Percentiles rank a stretch among this genome's conserved stretches.
phyloP scores from a whole-genome alignment of 2,888 invertebrate genomes.

The Zhengitettix transpicula region DNA sequence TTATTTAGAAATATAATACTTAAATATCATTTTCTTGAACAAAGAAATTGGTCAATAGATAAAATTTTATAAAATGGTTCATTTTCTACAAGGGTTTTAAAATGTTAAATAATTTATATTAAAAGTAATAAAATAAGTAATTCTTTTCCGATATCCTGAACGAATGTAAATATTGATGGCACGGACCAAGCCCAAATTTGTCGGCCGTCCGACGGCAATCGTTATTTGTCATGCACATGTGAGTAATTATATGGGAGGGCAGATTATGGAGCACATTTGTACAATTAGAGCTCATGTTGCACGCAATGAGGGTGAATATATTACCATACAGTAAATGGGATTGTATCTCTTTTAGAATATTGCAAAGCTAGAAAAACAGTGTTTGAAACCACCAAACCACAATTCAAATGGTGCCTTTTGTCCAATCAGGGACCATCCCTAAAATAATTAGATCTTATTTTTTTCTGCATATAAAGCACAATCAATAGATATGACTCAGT shows the following conservation, averaged over 20 bases:
- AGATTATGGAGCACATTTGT: neutral
- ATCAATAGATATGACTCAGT: slow-evolving; percentile 10
- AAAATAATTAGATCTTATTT: neutral
- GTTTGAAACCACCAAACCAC: too few relatives aligned
- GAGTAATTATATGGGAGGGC: neutral
- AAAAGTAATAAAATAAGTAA: neutral
- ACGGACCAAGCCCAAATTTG: neutral
- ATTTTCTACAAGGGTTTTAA: neutral
- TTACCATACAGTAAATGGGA: neutral
- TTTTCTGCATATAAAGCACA: slow-evolving; percentile 9
- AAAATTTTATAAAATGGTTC: neutral
- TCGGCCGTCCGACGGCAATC: too few relatives aligned
- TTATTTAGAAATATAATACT: neutral
- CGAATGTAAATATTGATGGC: neutral
- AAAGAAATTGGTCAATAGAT: neutral
- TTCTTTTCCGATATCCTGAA: neutral
- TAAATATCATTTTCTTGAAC: neutral
- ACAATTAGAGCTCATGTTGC: neutral
- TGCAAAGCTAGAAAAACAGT: neutral
- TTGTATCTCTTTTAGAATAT: neutral
- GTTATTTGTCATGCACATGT: slow-evolving; percentile 1
- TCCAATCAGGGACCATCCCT: slow-evolving; percentile 1
- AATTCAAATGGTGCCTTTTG: neutral
- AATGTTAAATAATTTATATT: neutral
- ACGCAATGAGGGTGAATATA: too few relatives aligned